Base-by-base conservation (phyloP, 2,797 vertebrate species). In the Scomberomorus guttatus region DNA sequence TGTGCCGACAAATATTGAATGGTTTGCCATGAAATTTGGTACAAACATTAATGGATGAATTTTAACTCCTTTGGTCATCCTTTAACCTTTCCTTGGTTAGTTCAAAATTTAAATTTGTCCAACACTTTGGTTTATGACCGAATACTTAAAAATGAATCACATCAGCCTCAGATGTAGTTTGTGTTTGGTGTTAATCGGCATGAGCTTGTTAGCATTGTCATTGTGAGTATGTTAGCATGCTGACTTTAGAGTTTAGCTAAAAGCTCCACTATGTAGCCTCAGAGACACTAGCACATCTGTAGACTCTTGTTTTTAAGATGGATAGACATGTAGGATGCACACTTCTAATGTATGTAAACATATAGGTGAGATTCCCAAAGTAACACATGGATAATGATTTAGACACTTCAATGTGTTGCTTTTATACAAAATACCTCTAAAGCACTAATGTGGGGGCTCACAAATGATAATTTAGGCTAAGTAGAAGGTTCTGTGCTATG, bases 401-500 rank as follows among this genome's bases (percentile, higher is more conserved):
- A n/a, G n/a, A 42, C 67, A 51, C 20, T 29, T 48, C 17, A 48
- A 48, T 17, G 15, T 66, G 44, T 69, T 66, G 32, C 25, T 60
- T 29, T 54, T 13, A 32, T 18, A 29, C 1, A 54, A 37, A 63
- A 75, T 75, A 77, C 57, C 59, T 48, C 22, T 2, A 54, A 79
- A 56, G 68, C 46, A 22, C 25, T 25, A 54, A 51, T 58, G n/a
- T 22, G 22, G 39, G 39, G 22, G 39, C 37, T 71, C 61, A 0
- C 10, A 6, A 24, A 55, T 51, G 17, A 56, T 42, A 37, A 22
- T 60, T 65, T 34, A 15, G 27, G 37, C 65, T n/a, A 51, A 46
- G 37, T 29, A 72, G n/a, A 73, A 54, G 64, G 15, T 46, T 72
- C 32, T 75, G 54, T 0, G 14, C 7, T n/a, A 11, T 77, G 79